Evolutionary conservation across 2,113 vertebrate genomes (phyloP), one percentile per base, ranked within the genome.

Genomic region (Ursus arctos): DNA sequence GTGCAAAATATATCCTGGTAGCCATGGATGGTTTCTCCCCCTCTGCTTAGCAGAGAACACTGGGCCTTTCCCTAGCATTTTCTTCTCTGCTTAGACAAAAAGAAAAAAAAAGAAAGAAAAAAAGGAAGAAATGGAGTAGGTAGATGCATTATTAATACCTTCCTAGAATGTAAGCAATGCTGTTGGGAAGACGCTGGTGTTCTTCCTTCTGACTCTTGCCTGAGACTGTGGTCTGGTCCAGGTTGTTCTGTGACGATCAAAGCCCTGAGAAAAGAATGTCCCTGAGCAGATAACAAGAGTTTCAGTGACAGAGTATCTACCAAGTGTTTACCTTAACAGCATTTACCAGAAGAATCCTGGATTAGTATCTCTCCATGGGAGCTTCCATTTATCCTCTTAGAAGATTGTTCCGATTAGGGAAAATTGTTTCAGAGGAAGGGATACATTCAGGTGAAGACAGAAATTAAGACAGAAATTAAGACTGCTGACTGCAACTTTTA

Each of bases 401-500:
- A 87, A 94, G 96, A 93, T 71, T 36, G 28, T 49, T 93, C 19
- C 0, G 13, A 89, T 93, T 93, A 92, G 22, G 28, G 57, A 69
- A 88, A 93, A 83, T 65, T 40, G 57, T 84, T 96, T 91, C 63
- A 57, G 82, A 72, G 55, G 40, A 87, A 92, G 28, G 26, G 26
- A 91, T 61, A 76, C 83, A 67, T 57, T 91, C 89, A 84, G 59
- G 63, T 49, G 74, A 94, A 69, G 26, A 36, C 36, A 36, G 36
- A 36, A 36, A 36, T 36, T 36, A 36, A 36, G 4, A 85, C n/a
- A 89, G 63, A 95, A n/a, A 28, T 51, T 43, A 86, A 77, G 71
- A 53, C 65, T 95, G 59, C 88, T 93, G 67, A 93, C 26, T 72
- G 24, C 8, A 86, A 69, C 86, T 89, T 97, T 74, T 91, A 92